Evolutionary conservation across 2,113 vertebrate species (phyloP).

Genomic region (Colistium nudipinnis): DNA sequence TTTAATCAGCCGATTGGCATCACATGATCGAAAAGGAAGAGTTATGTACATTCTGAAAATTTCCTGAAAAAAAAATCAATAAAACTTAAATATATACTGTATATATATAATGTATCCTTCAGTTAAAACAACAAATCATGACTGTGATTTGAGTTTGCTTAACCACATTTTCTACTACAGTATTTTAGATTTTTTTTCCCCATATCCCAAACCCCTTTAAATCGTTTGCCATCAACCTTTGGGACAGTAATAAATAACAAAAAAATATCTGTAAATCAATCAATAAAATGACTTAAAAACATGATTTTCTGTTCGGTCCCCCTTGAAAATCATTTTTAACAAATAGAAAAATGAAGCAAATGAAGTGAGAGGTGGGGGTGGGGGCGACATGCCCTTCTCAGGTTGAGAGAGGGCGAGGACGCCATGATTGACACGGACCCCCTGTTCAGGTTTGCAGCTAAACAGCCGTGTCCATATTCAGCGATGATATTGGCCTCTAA

Average conservation of each 20-base stretch:
- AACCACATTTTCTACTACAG: too few species aligned
- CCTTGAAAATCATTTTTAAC: not conserved
- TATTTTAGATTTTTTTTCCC: too few species aligned
- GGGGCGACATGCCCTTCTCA: slow-evolving; percentile 33
- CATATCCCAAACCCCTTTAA: too few species aligned
- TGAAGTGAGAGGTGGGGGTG: slow-evolving; percentile 31
- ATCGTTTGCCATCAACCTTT: not conserved
- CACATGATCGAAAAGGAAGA: not conserved
- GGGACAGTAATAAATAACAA: not conserved
- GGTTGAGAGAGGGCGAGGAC: slow-evolving; percentile 25
- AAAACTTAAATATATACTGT: too few species aligned
- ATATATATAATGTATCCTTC: too few species aligned
- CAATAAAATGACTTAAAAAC: too few species aligned
- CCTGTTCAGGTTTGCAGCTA: slow-evolving; percentile 39
- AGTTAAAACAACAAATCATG: too few species aligned
- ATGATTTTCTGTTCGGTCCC: too few species aligned
- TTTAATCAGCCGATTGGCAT: slow-evolving; percentile 22
- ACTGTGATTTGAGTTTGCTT: too few species aligned
- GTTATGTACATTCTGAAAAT: too few species aligned
- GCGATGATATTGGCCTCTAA: slow-evolving; percentile 61
- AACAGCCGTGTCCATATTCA: slow-evolving; percentile 73
- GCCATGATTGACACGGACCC: slow-evolving; percentile 42
- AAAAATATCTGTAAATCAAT: too few species aligned
- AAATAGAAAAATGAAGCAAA: slow-evolving; percentile 20
- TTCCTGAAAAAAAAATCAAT: too few species aligned